These are phyloP conservation scores for Embidobia sp. DNA, from an alignment of 2,888 invertebrate species.

Conservation along the genomic window DNA sequence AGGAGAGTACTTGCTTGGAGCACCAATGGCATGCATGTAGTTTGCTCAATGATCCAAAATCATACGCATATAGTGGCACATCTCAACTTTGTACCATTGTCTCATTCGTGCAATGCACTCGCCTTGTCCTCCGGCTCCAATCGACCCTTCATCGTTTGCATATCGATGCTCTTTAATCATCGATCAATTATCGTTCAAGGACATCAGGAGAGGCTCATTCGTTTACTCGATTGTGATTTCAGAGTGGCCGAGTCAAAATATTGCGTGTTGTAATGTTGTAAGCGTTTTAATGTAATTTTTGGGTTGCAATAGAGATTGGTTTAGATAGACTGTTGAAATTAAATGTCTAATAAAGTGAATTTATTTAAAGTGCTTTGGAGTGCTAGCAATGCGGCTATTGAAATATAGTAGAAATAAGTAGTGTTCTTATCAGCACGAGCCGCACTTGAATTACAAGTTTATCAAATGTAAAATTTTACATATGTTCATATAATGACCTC, in stretches of 20 bases:
- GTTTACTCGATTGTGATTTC: constrained; percentile 25
- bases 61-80: constrained; percentile 49
- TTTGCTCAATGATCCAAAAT: constrained; percentile 66
- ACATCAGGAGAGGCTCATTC: constrained; percentile 7
- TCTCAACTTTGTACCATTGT: constrained; percentile 53
- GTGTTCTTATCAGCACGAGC: too few relatives aligned
- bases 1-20: constrained; percentile 59
- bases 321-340: too few relatives aligned
- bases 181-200: constrained; percentile 35
- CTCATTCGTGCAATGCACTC: constrained; percentile 16
- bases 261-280: neutral
- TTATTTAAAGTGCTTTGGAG: too few relatives aligned
- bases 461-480: too few relatives aligned
- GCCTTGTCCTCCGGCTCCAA: constrained; percentile 4
- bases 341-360: too few relatives aligned
- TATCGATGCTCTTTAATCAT: constrained; percentile 45
- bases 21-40: constrained; percentile 56
- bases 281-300: too few relatives aligned
- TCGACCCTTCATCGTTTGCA: constrained; percentile 32
- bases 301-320: too few relatives aligned
- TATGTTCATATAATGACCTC: too few relatives aligned
- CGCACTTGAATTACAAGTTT: too few relatives aligned
- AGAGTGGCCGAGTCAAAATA: constrained; percentile 17
- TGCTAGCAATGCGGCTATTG: too few relatives aligned
- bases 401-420: too few relatives aligned